Evolutionary conservation across 2,113 vertebrate species (phyloP).

Genomic region (Cathartes aura): DNA sequence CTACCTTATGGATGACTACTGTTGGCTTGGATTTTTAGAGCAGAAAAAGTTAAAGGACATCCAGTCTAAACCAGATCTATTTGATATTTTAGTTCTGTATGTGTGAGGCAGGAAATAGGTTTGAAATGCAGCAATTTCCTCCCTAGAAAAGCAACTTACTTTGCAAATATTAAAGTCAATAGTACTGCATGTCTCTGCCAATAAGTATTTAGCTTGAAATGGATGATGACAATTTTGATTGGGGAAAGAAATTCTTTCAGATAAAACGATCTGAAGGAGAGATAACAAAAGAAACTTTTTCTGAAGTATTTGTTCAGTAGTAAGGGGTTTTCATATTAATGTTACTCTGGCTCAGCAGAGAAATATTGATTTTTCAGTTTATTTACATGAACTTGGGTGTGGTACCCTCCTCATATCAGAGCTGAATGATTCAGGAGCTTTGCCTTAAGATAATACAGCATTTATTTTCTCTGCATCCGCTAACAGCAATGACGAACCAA

Average conservation of each 20-base stretch:
- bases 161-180: background rate
- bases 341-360: background rate
- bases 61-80: background rate
- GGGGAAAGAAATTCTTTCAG: background rate
- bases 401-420: background rate
- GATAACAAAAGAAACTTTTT: background rate
- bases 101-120: conserved; percentile 4
- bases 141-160: background rate
- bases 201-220: background rate
- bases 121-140: conserved; percentile 33
- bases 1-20: background rate
- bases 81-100: background rate
- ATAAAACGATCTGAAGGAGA: background rate
- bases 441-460: background rate
- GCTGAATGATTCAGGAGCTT: background rate
- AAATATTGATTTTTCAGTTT: background rate
- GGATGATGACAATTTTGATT: background rate
- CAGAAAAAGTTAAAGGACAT: background rate
- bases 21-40: background rate
- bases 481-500: background rate
- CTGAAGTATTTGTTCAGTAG: background rate
- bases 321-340: background rate
- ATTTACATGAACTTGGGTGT: background rate
- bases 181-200: background rate
- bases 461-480: background rate